These are phyloP conservation scores for Cyclopterus lumpus DNA, from an alignment of 2,797 vertebrate genomes.

Conservation along the genomic window DNA sequence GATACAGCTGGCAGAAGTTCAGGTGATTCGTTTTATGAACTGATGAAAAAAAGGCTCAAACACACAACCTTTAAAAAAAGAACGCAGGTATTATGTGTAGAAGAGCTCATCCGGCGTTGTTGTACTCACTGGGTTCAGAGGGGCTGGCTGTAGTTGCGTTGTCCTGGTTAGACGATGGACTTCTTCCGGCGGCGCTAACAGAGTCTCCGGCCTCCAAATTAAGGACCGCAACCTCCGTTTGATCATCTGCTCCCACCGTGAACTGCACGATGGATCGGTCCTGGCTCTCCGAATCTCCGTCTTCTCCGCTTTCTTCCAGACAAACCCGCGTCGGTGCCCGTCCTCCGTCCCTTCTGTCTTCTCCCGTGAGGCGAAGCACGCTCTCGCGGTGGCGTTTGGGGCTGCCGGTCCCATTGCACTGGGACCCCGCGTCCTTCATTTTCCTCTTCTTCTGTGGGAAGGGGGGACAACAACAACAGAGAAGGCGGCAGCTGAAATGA, in stretches of 20 bases:
- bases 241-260: constrained; percentile 61
- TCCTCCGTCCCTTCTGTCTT: constrained; percentile 32
- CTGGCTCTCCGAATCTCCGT: constrained; percentile 41
- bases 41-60: constrained; percentile 2
- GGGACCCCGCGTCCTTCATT: neutral
- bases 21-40: neutral
- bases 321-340: neutral
- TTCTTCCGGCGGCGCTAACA: neutral
- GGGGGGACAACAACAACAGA: constrained; percentile 28
- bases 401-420: constrained; percentile 55
- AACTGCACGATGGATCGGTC: constrained; percentile 62
- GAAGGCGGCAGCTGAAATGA: neutral
- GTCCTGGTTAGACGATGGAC: constrained; percentile 16
- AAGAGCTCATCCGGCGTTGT: no score
- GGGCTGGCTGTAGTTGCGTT: constrained; percentile 3
- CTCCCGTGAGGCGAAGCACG: constrained; percentile 69
- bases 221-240: constrained; percentile 23
- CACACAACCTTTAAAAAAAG: neutral
- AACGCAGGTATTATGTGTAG: no score
- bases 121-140: constrained; percentile 80
- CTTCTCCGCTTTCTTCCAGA: constrained; percentile 28
- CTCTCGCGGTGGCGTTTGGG: constrained; percentile 65
- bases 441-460: constrained; percentile 72
- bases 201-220: constrained; percentile 1
- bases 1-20: neutral